phyloP scores from a whole-genome alignment of 2,113 vertebrate species.

The Crypturellus undulatus region DNA sequence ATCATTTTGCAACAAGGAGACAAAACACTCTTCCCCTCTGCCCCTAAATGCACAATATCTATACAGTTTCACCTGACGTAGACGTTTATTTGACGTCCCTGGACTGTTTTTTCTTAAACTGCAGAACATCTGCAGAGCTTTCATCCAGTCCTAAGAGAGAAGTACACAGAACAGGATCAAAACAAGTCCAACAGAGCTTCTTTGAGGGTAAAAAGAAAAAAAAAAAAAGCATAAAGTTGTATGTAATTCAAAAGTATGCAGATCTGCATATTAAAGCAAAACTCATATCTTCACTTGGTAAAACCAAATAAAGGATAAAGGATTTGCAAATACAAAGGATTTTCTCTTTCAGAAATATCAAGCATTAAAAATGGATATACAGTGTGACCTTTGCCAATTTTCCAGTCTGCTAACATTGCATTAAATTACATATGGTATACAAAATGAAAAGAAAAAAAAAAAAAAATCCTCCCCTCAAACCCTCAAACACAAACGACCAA shows the following conservation, averaged over 20 bases:
- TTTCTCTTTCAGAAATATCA: not conserved
- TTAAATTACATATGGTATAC: not conserved
- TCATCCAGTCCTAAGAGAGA: conserved; percentile 96
- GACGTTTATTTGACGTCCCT: conserved; percentile 91
- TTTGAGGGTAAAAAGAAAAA: not conserved
- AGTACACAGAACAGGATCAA: not conserved
- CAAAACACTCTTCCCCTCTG: not conserved
- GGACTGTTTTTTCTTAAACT: conserved; percentile 94
- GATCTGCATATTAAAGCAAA: not conserved
- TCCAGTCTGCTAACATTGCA: not conserved
- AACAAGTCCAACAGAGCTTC: not conserved
- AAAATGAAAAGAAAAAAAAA: not conserved
- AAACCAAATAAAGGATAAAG: not conserved
- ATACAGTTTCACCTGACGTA: conserved; percentile 88
- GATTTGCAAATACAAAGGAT: not conserved
- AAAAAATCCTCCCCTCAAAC: too few relatives aligned
- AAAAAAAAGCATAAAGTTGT: not conserved
- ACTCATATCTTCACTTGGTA: not conserved
- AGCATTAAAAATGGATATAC: not conserved
- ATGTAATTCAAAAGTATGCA: not conserved
- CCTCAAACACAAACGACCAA: too few relatives aligned
- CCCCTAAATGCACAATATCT: not conserved
- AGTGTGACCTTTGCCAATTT: not conserved
- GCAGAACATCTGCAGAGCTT: conserved; percentile 96
- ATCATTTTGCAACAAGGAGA: accelerated